Evolutionary conservation across 2,113 vertebrate species (phyloP), one percentile per base, ranked within the genome.

Genomic region (Dipodomys ordii): DNA sequence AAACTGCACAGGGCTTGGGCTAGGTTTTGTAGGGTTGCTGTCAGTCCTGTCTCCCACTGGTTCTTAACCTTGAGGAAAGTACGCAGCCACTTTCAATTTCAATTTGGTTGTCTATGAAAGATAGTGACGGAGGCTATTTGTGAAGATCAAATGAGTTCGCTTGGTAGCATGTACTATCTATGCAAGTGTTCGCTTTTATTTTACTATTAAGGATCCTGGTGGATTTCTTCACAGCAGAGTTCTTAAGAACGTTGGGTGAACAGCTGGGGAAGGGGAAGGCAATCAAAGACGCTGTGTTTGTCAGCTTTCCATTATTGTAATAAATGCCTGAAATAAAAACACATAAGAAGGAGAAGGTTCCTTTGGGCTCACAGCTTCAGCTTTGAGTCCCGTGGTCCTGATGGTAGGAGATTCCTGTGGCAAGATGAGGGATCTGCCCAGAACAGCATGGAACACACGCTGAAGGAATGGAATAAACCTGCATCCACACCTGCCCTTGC

Each of bases 121-220:
- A 79, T 35, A 79, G 68, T 18, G 35, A 53, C 30, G 12, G 53
- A 76, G 22, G 13, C 20, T 6, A 27, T 27, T 12, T 25, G 23
- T 44, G 77, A 74, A 82, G 57, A 87, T 53, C 32, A 53, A 82
- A 39, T 15, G 8, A 71, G 68, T 62, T 90, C 57, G 15, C 53
- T 39, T 62, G 19, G 64, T 27, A 53, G 79, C 6, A 23, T 19
- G 32, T 22, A 8, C 65, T 74, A 77, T 35, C 49, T 65, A 22
- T 15, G 16, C 23, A 64, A 64, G 62, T 27, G 28, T 39, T 32
- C 18, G 25, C n/a, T 92, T 86, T 83, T 46, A 25, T 83, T 7
- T 81, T 78, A 85, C 49, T 64, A 53, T 73, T 23, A 81, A 92
- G 35, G 6, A 65, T 77, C 71, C 25, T 60, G 23, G 22, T 93